Percentiles rank a stretch among this genome's conserved stretches.
Conservation (phyloP, 2,113 vertebrate genomes). For the Carassius gibelio region DNA sequence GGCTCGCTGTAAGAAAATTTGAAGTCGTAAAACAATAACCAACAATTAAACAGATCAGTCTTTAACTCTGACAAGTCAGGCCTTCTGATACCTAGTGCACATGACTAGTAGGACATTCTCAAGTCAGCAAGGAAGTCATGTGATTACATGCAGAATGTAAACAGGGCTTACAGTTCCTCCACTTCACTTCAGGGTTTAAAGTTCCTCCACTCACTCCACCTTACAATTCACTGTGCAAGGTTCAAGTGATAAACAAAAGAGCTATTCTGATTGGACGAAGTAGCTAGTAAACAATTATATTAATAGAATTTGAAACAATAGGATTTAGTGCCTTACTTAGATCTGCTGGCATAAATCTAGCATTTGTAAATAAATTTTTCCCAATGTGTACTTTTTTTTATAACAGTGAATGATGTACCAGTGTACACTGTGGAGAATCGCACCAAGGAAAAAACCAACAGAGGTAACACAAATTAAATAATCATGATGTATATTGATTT, state of each 20-base stretch:
- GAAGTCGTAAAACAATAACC: not conserved
- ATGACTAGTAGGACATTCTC: not conserved
- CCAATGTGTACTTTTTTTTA: constrained; percentile 23
- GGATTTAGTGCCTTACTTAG: constrained; percentile 23
- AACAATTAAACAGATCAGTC: constrained; percentile 6
- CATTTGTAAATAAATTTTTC: not conserved
- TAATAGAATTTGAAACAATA: constrained; percentile 20
- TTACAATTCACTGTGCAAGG: constrained; percentile 13
- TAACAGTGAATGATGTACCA: constrained; percentile 77
- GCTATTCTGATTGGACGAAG: constrained; percentile 15
- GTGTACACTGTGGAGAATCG: constrained; percentile 77
- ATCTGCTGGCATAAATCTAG: not conserved
- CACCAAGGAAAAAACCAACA: constrained; percentile 72
- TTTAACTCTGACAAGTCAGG: not conserved
- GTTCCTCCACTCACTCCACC: not conserved
- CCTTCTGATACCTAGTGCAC: not conserved
- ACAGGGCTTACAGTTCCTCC: constrained; percentile 18
- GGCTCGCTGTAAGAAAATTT: not conserved
- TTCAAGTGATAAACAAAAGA: constrained; percentile 33
- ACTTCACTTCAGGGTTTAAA: not conserved
- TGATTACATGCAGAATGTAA: constrained; percentile 41
- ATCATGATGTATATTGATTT: not conserved
- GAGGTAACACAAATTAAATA: constrained; percentile 64
- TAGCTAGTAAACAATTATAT: constrained; percentile 1
- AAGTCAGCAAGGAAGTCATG: constrained; percentile 11